Conservation (phyloP, 35 echinoderm and acorn worm genomes). For the Chiridota heheva region DNA sequence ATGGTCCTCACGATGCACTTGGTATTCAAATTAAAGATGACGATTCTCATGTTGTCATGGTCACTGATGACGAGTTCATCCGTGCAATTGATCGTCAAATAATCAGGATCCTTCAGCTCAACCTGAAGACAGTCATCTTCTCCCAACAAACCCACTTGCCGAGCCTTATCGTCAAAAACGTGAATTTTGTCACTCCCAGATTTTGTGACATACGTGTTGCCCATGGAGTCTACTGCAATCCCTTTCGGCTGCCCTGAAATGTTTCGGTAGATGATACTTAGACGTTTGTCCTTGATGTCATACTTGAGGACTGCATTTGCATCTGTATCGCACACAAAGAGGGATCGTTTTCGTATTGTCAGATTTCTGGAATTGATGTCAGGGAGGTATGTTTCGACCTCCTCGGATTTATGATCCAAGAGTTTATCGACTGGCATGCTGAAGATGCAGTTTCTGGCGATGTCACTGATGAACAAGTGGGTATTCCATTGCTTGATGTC, state of each 20-base stretch:
- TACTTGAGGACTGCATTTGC: conserved; percentile 47
- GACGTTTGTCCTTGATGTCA: conserved; percentile 8
- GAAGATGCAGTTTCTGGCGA: conserved; percentile 14
- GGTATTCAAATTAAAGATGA: conserved; percentile 6
- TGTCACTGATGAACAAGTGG: conserved; percentile 11
- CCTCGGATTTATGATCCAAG: not conserved
- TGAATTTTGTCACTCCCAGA: conserved; percentile 21
- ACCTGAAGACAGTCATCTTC: not conserved
- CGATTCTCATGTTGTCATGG: conserved; percentile 28
- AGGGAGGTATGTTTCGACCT: not conserved
- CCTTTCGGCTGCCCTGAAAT: conserved; percentile 22
- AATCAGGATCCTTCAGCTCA: conserved; percentile 29
- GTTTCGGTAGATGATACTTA: conserved; percentile 28
- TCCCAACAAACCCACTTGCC: conserved; percentile 24
- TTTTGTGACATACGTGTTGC: conserved; percentile 20
- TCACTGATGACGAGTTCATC: conserved; percentile 28
- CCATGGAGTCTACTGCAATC: conserved; percentile 25
- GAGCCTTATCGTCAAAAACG: conserved; percentile 25
- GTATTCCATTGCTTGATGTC: conserved; percentile 44
- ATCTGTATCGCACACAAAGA: conserved; percentile 32
- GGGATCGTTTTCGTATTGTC: not conserved
- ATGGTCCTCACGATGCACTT: conserved; percentile 23
- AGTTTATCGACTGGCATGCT: not conserved
- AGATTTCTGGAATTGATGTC: conserved; percentile 30
- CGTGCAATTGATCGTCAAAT: conserved; percentile 23